Evolutionary conservation across 2,888 invertebrate genomes (phyloP).

Genomic region (Pogonocherus hispidulus): DNA sequence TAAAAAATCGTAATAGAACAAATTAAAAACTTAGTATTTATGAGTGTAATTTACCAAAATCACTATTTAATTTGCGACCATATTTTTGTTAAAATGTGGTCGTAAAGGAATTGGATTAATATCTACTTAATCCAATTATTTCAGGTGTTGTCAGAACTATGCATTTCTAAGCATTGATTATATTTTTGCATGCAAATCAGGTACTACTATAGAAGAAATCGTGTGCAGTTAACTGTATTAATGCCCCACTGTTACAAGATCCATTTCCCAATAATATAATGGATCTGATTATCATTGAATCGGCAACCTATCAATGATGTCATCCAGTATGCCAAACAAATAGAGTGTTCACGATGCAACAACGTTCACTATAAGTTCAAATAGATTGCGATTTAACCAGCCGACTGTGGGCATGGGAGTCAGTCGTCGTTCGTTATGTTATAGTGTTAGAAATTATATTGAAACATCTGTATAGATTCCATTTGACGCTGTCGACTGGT

Average conservation of each 20-base stretch:
- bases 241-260: slow-evolving; percentile 20
- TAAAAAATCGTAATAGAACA: too few species aligned
- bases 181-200: slow-evolving; percentile 18
- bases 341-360: slow-evolving; percentile 12
- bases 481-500: background rate
- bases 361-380: background rate
- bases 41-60: too few species aligned
- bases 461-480: background rate
- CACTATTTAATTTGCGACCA: too few species aligned
- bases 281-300: slow-evolving; percentile 17
- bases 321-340: slow-evolving; percentile 25
- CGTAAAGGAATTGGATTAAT: too few species aligned
- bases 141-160: too few species aligned
- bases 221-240: slow-evolving; percentile 16
- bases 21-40: too few species aligned
- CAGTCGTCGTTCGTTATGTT: background rate
- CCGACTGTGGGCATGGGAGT: slow-evolving; percentile 1
- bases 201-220: too few species aligned
- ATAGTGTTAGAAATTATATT: background rate
- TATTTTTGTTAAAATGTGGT: too few species aligned
- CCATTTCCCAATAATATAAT: slow-evolving; percentile 14
- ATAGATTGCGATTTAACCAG: slow-evolving; percentile 6
- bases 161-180: too few species aligned
- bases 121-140: too few species aligned
- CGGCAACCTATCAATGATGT: slow-evolving; percentile 20